A percentile compares a stretch with the other conserved stretches of the same genome.
phyloP scores from a whole-genome alignment of 2,888 invertebrate genomes.

The Molorchus minor region DNA sequence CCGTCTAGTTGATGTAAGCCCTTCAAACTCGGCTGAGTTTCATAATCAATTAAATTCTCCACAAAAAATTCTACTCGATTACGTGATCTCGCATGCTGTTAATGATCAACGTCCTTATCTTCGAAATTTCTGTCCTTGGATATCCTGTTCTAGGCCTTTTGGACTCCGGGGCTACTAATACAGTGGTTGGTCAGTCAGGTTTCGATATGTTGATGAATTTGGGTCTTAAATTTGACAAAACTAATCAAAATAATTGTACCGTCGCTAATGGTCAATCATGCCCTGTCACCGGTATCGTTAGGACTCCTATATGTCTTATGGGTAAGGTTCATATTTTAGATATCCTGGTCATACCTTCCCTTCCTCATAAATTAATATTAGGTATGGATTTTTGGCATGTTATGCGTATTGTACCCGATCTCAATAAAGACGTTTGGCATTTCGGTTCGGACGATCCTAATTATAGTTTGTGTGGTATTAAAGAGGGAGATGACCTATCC shows the following conservation, averaged over 20 bases:
- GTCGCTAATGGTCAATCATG: neutral
- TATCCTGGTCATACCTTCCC: neutral
- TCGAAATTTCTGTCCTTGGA: neutral
- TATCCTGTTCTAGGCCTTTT: too few species aligned
- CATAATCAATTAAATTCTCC: neutral
- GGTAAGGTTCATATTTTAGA: neutral
- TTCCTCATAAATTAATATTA: neutral
- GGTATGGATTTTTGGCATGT: neutral
- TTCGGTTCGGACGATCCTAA: neutral
- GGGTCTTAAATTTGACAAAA: neutral
- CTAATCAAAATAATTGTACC: neutral
- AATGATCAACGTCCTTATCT: neutral
- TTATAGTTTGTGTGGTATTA: neutral
- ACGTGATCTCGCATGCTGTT: slow-evolving; percentile 1
- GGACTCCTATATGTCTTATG: neutral
- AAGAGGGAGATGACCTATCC: neutral
- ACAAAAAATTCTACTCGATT: neutral
- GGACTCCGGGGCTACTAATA: neutral
- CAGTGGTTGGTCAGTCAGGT: neutral
- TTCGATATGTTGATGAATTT: neutral
- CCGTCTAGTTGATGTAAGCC: neutral
- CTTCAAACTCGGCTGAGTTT: neutral
- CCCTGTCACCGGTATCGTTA: neutral
- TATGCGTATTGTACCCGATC: neutral
- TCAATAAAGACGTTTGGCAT: neutral